phyloP scores from a whole-genome alignment of 2,797 vertebrate genomes.

The Gobionotothen gibberifrons region DNA sequence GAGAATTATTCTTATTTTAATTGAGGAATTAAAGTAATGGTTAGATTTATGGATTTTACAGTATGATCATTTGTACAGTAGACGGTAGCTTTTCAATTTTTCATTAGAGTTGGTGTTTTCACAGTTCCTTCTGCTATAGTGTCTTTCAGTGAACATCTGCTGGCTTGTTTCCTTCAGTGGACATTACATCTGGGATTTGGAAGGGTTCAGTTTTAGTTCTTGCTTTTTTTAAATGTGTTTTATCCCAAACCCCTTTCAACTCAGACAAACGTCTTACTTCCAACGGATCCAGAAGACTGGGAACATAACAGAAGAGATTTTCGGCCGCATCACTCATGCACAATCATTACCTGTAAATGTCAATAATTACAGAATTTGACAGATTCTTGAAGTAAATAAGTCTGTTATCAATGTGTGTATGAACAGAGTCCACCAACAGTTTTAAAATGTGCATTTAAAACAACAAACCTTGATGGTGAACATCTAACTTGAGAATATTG shows the following conservation, averaged over 20 bases:
- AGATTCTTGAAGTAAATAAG: constrained; percentile 3
- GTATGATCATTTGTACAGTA: constrained; percentile 2
- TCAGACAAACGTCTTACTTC: constrained; percentile 10
- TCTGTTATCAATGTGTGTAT: neutral
- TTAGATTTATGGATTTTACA: constrained; percentile 26
- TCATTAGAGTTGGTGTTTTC: constrained; percentile 15
- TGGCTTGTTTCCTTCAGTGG: constrained; percentile 34
- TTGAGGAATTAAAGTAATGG: neutral
- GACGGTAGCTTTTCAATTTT: constrained; percentile 18
- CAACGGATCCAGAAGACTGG: neutral
- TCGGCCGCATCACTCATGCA: neutral
- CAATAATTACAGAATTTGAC: constrained; percentile 5
- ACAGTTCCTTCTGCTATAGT: constrained; percentile 19
- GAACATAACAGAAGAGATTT: neutral
- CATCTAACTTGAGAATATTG: neutral
- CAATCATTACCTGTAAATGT: neutral
- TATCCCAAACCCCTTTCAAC: constrained; percentile 13
- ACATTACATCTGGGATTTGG: constrained; percentile 29
- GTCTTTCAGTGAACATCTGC: constrained; percentile 46
- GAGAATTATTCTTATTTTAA: constrained; percentile 10
- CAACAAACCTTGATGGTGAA: neutral
- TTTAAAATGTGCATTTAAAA: constrained; percentile 9
- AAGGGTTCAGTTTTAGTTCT: constrained; percentile 12
- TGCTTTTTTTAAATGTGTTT: constrained; percentile 10
- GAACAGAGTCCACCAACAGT: constrained; percentile 1